These are phyloP conservation scores for Drosophila kuntzei DNA, from an alignment of 2,888 invertebrate genomes.

Conservation along the genomic window DNA sequence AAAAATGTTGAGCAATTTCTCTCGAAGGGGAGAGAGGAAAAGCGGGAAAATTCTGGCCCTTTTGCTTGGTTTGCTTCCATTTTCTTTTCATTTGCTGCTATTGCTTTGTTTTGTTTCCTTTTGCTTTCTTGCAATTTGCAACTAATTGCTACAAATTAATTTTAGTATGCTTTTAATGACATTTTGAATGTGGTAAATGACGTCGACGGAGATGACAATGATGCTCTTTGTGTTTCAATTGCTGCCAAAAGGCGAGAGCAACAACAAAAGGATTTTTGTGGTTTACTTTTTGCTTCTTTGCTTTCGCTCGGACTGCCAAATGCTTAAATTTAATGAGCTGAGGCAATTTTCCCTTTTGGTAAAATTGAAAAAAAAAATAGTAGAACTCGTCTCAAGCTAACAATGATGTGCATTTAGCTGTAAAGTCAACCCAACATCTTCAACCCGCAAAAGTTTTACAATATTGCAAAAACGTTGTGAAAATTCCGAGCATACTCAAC, in stretches of 20 bases:
- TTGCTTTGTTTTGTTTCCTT: conserved; percentile 19
- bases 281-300: conserved; percentile 56
- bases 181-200: conserved; percentile 79
- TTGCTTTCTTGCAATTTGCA: conserved; percentile 78
- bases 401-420: conserved; percentile 23
- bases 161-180: conserved; percentile 82
- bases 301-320: no score
- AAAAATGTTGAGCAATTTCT: conserved; percentile 76
- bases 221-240: conserved; percentile 65
- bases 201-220: conserved; percentile 66
- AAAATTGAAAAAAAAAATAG: conserved; percentile 1
- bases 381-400: conserved; percentile 1
- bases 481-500: conserved; percentile 35
- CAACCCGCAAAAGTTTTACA: conserved; percentile 41
- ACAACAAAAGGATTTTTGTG: conserved; percentile 59
- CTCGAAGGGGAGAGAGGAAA: background rate
- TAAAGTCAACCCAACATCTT: background rate
- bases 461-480: conserved; percentile 30
- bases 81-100: background rate
- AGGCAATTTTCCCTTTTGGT: conserved; percentile 47
- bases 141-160: conserved; percentile 82
- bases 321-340: conserved; percentile 71
- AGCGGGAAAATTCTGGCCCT: conserved; percentile 20
- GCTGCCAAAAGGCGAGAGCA: conserved; percentile 48
- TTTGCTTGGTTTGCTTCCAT: conserved; percentile 41